These are phyloP conservation scores for Carettochelys insculpta DNA, from an alignment of 2,113 vertebrate species.

Conservation along the genomic window DNA sequence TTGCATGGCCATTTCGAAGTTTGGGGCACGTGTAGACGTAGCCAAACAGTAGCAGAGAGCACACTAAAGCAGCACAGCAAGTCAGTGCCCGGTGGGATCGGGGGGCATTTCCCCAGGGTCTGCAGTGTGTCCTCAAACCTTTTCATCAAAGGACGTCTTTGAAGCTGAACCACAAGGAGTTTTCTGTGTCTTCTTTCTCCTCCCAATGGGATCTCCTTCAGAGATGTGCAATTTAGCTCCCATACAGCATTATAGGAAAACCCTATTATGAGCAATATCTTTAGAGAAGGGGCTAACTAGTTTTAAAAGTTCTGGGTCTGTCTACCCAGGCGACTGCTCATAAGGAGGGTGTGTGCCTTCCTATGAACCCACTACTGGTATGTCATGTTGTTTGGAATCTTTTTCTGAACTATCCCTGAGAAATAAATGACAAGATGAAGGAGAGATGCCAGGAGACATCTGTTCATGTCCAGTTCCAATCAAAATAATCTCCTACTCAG, in stretches of 20 bases:
- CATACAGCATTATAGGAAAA: not conserved
- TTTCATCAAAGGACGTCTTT: too few relatives aligned
- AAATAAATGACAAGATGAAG: conserved; percentile 36
- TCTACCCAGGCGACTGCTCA: fast-evolving
- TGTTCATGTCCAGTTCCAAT: conserved; percentile 48
- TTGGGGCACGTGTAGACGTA: too few relatives aligned
- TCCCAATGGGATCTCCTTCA: not conserved
- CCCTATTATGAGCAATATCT: not conserved
- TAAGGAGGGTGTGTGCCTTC: not conserved
- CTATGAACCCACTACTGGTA: not conserved
- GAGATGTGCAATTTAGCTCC: not conserved
- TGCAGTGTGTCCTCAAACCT: not conserved
- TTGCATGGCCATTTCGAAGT: too few relatives aligned
- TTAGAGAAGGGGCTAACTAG: not conserved
- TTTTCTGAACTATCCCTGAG: not conserved
- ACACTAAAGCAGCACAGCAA: not conserved
- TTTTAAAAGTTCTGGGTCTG: fast-evolving
- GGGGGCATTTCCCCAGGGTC: not conserved
- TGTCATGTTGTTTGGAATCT: not conserved
- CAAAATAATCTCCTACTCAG: conserved; percentile 52
- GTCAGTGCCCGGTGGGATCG: not conserved
- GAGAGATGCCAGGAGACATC: conserved; percentile 52
- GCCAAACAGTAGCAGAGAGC: fast-evolving
- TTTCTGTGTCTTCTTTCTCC: not conserved
- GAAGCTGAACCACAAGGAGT: not conserved